phyloP scores from a whole-genome alignment of 2,888 invertebrate species.

The Laothoe populi region DNA sequence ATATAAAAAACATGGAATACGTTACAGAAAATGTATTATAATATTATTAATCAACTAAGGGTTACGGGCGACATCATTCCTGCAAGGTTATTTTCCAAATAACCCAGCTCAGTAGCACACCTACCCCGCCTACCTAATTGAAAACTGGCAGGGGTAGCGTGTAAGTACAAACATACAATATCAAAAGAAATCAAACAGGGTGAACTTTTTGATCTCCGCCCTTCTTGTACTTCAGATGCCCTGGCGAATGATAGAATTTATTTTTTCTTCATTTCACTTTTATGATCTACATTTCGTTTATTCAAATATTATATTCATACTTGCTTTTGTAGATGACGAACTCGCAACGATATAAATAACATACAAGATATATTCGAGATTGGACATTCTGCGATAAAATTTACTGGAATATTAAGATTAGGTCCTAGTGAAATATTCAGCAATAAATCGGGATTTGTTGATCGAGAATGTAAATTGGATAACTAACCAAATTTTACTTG shows the following conservation, averaged over 20 bases:
- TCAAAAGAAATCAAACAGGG: conserved; percentile 45
- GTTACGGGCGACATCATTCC: conserved; percentile 2
- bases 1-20: background rate
- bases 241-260: conserved; percentile 34
- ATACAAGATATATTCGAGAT: background rate
- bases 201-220: conserved; percentile 40
- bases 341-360: background rate
- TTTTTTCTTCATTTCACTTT: conserved; percentile 36
- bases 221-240: conserved; percentile 34
- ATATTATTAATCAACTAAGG: conserved; percentile 2
- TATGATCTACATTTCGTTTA: conserved; percentile 34
- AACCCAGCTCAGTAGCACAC: conserved; percentile 22
- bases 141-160: conserved; percentile 28
- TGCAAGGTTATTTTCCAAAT: conserved; percentile 23
- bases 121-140: conserved; percentile 26
- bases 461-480: no score
- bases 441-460: no score
- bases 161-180: conserved; percentile 35
- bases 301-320: conserved; percentile 1
- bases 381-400: background rate
- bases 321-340: background rate
- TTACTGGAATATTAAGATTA: background rate
- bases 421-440: background rate
- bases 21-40: background rate
- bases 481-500: no score